Percentiles rank a stretch among this genome's conserved stretches.
Evolutionary conservation across 2,113 vertebrate genomes (phyloP).

Genomic region (Brachirus orientalis): DNA sequence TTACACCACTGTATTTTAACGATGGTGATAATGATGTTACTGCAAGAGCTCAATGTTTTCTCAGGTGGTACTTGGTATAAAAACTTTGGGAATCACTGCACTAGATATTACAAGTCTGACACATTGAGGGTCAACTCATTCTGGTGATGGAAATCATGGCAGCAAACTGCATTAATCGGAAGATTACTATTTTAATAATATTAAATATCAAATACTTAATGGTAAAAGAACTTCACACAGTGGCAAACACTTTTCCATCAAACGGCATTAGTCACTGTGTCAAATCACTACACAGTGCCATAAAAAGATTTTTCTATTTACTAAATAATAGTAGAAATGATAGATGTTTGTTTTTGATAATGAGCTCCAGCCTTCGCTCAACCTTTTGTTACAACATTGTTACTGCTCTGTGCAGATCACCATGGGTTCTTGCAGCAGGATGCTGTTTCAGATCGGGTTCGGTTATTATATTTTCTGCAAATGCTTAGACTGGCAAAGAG

Average conservation of each 20-base stretch:
- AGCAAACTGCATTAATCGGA: neutral
- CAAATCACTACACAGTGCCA: neutral
- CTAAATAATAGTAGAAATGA: neutral
- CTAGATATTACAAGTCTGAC: too few relatives aligned
- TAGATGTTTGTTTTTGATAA: constrained; percentile 13
- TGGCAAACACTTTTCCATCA: neutral
- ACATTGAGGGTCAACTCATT: too few relatives aligned
- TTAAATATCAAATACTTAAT: neutral
- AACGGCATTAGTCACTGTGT: neutral
- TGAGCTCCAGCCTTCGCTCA: neutral
- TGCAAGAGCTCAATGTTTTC: too few relatives aligned
- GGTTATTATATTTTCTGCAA: constrained; percentile 22
- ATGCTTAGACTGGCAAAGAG: constrained; percentile 30
- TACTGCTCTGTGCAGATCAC: neutral
- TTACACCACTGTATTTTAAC: too few relatives aligned
- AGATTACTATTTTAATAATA: neutral
- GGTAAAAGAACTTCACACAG: neutral
- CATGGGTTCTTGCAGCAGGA: neutral
- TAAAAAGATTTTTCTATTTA: neutral
- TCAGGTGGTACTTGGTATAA: too few relatives aligned
- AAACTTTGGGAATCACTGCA: too few relatives aligned
- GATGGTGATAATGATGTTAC: too few relatives aligned
- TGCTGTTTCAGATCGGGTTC: constrained; percentile 12
- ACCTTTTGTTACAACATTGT: neutral
- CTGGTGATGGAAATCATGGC: too few relatives aligned